phyloP scores from a whole-genome alignment of 2,113 vertebrate species.

The Empidonax traillii region DNA sequence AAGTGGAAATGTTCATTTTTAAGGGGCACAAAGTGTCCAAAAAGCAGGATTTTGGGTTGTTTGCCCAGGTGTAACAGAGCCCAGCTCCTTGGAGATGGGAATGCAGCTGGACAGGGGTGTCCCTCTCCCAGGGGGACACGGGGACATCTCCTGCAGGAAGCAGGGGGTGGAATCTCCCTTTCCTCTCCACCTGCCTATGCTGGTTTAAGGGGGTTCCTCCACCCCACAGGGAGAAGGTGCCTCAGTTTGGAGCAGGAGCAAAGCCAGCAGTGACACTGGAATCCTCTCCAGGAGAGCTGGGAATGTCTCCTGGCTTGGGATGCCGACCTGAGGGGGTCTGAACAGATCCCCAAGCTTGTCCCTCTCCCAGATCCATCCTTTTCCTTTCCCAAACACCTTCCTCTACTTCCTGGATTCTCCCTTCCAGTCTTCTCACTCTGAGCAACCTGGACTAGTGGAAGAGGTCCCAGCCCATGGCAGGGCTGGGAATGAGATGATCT shows the following conservation, averaged over 20 bases:
- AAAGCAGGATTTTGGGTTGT: background rate
- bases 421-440: background rate
- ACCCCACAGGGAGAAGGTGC: background rate
- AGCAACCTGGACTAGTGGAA: rapidly evolving
- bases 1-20: background rate
- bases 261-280: background rate
- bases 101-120: background rate
- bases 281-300: background rate
- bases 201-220: background rate
- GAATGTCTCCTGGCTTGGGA: background rate
- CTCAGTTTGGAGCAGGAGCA: background rate
- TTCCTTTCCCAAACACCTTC: background rate
- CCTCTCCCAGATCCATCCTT: background rate
- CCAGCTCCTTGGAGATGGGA: background rate
- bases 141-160: background rate
- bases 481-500: background rate
- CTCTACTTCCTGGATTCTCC: background rate
- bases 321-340: background rate
- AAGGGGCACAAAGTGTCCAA: background rate
- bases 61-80: background rate
- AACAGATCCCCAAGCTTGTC: background rate
- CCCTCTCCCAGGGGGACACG: rapidly evolving
- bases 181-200: background rate
- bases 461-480: background rate
- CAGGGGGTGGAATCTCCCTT: background rate